Percentiles rank a stretch among this genome's conserved stretches.
These are phyloP conservation scores for Caenorhabditis plicata DNA, from an alignment of 2,888 invertebrate species.

Conservation along the genomic window DNA sequence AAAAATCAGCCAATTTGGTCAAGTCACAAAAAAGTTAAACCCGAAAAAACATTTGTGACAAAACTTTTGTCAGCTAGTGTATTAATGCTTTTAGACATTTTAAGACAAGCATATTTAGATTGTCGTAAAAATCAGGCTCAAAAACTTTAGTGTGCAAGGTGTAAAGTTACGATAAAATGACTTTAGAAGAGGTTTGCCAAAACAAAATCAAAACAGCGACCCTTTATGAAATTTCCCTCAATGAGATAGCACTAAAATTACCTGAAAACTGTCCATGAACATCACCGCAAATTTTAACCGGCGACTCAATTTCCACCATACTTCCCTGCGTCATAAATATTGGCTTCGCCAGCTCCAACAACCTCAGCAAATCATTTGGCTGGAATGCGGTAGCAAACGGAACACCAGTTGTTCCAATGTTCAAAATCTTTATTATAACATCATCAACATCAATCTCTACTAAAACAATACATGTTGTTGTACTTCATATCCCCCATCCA, in stretches of 20 bases:
- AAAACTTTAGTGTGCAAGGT: too few species aligned
- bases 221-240: conserved; percentile 8
- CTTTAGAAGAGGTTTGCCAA: too few species aligned
- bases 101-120: too few species aligned
- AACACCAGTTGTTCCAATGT: conserved; percentile 4
- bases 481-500: neutral
- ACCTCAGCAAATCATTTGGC: neutral
- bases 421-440: conserved; percentile 12
- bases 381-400: neutral
- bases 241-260: too few species aligned
- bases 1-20: too few species aligned
- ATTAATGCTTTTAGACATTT: too few species aligned
- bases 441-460: conserved; percentile 12
- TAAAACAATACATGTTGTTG: neutral
- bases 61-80: too few species aligned
- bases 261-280: conserved; percentile 54
- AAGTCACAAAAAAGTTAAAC: too few species aligned
- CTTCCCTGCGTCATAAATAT: conserved; percentile 19
- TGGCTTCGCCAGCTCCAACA: conserved; percentile 12
- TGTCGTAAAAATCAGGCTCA: too few species aligned
- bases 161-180: too few species aligned
- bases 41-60: too few species aligned
- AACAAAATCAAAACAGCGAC: neutral
- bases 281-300: conserved; percentile 56
- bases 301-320: conserved; percentile 49